Percentiles rank a stretch among this genome's conserved stretches.
Evolutionary conservation across 2,888 invertebrate species (phyloP).

Genomic region (Dryocosmus kuriphilus): DNA sequence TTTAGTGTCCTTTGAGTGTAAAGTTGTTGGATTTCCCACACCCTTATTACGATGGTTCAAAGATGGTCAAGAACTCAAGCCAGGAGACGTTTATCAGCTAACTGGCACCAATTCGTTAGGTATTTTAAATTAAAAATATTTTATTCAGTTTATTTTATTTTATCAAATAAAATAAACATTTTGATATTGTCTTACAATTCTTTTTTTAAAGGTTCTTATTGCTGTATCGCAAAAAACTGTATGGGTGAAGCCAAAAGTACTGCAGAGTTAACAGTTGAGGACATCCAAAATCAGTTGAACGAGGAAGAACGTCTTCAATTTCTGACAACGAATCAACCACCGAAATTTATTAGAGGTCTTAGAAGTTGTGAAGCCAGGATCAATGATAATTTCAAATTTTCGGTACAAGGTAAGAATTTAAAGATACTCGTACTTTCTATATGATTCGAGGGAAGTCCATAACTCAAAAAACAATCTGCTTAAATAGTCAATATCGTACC

Average conservation of each 20-base stretch:
- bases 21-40: constrained; percentile 94
- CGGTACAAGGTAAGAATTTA: constrained; percentile 83
- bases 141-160: constrained; percentile 18
- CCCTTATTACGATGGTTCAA: constrained; percentile 94
- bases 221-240: constrained; percentile 92
- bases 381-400: constrained; percentile 89
- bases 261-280: constrained; percentile 92
- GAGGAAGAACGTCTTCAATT: constrained; percentile 90
- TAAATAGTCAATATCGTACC: constrained; percentile 86
- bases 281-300: constrained; percentile 92
- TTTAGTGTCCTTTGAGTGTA: constrained; percentile 94
- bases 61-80: constrained; percentile 93
- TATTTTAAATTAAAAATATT: constrained; percentile 56
- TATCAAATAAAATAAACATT: not conserved
- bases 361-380: constrained; percentile 91
- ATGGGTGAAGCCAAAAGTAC: constrained; percentile 94
- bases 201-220: constrained; percentile 84
- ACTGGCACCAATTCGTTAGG: constrained; percentile 93
- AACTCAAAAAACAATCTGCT: constrained; percentile 25
- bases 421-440: constrained; percentile 36
- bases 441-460: constrained; percentile 5
- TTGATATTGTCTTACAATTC: not conserved
- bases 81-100: constrained; percentile 94
- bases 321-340: constrained; percentile 88
- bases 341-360: constrained; percentile 89